Evolutionary conservation across 2,797 vertebrate genomes (phyloP).

Genomic region (Fistularia commersonii): DNA sequence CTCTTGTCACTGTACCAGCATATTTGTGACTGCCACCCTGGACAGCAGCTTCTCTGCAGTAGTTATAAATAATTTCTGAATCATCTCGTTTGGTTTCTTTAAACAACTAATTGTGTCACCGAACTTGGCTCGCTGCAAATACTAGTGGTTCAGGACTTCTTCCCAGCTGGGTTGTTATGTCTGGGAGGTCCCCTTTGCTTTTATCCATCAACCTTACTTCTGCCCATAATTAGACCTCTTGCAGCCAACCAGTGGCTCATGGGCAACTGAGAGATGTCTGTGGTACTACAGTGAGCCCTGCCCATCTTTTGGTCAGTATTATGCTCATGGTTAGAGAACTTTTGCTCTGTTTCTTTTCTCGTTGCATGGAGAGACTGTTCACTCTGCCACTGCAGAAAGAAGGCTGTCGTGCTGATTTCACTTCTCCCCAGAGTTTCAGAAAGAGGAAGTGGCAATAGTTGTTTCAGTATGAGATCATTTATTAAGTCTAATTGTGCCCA

Average conservation of each 20-base stretch:
- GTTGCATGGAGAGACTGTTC: conserved; percentile 28
- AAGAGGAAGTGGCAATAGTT: conserved; percentile 58
- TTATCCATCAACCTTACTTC: conserved; percentile 42
- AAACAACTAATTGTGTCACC: conserved; percentile 57
- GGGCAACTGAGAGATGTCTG: conserved; percentile 35
- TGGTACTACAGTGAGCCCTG: conserved; percentile 28
- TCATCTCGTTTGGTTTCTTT: conserved; percentile 53
- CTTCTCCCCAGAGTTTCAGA: conserved; percentile 66
- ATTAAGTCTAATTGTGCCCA: conserved; percentile 3
- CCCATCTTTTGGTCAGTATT: conserved; percentile 54
- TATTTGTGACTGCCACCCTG: conserved; percentile 15
- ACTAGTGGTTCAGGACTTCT: conserved; percentile 51
- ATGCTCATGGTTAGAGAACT: conserved; percentile 31
- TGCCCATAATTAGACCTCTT: conserved; percentile 67
- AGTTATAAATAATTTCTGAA: conserved; percentile 61
- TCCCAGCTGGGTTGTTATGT: conserved; percentile 61
- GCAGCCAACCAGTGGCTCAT: conserved; percentile 52
- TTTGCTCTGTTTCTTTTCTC: conserved; percentile 13
- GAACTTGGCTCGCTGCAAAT: conserved; percentile 39
- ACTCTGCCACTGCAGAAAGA: conserved; percentile 65
- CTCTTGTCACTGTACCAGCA: conserved; percentile 7
- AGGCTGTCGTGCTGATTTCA: conserved; percentile 65
- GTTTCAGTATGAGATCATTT: neutral
- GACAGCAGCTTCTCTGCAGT: conserved; percentile 37
- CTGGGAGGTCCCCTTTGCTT: conserved; percentile 63